Base-by-base conservation (phyloP, 2,113 vertebrate species). In the Prunella himalayana region DNA sequence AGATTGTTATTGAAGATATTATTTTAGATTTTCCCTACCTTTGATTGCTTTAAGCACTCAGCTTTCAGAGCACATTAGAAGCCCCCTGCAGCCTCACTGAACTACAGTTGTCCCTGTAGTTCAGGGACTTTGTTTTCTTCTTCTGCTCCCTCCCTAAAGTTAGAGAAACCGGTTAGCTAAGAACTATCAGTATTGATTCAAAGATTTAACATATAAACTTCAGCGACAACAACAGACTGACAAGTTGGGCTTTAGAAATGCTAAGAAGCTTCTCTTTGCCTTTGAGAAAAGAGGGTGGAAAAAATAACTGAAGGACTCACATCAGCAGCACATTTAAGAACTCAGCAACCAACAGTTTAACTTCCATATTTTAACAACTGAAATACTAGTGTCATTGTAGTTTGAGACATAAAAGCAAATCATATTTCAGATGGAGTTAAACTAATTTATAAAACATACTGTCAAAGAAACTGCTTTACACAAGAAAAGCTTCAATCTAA, bases 361-460 rank as follows among this genome's bases (percentile, higher is more conserved):
- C 25, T 68, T 76, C 86, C 65, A 8, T 76, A 50, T 80, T 91
- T 69, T 90, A 92, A 90, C 88, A 88, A 42, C 68, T 49, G 73
- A 79, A 83, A 86, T 70, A 59, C 24, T 92, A 15, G 3, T 66
- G 54, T 60, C 80, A 78, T 60, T 61, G 80, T 53, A 61, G 47
- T 78, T 65, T 88, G n/a, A 85, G 53, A 83, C 44, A 82, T 77
- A 86, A 95, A 90, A 92, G 65, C 23, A 95, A 82, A 64, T 82
- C 6, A 37, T 66, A 66, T 76, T 82, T 84, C 80, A 82, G 41
- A 70, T 92, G 24, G 20, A 27, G n/a, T n/a, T 64, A 70, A 82
- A 83, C 80, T 92, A 80, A 88, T 91, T 92, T 94, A 70, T 92
- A 94, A 94, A 78, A 88, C 35, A 68, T 54, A 70, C 41, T 97